Conservation (phyloP, 2,888 invertebrate genomes). For the Macrostomum cliftonense region DNA sequence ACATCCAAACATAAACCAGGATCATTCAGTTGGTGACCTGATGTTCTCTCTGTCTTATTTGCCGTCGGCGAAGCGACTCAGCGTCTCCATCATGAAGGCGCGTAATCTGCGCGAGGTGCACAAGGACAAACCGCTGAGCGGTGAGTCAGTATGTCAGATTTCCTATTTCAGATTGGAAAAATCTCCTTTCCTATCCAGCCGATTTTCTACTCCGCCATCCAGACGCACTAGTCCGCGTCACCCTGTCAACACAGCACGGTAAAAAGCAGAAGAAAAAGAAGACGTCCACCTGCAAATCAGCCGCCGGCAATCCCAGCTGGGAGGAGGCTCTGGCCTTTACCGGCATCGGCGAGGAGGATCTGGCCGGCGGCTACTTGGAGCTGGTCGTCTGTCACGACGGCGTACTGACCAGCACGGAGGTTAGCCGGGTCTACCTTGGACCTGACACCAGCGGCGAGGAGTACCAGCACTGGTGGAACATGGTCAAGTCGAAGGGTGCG, state of each 20-base stretch:
- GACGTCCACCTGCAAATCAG: constrained; percentile 56
- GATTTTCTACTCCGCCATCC: too few species aligned
- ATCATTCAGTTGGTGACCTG: constrained; percentile 44
- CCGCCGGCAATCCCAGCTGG: constrained; percentile 60
- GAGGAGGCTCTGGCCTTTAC: constrained; percentile 75
- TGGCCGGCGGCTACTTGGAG: constrained; percentile 45
- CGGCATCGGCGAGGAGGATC: constrained; percentile 38
- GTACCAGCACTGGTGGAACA: constrained; percentile 25
- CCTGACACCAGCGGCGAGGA: constrained; percentile 26
- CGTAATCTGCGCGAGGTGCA: constrained; percentile 47
- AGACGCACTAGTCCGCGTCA: constrained; percentile 73
- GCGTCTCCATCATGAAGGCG: constrained; percentile 62
- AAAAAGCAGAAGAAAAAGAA: constrained; percentile 65
- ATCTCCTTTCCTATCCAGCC: too few species aligned
- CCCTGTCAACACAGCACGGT: constrained; percentile 62
- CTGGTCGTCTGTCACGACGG: constrained; percentile 48
- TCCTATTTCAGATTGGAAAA: background rate
- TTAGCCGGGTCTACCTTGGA: constrained; percentile 44
- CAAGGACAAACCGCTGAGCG: constrained; percentile 19
- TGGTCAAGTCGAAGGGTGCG: constrained; percentile 21
- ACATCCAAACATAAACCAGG: too few species aligned
- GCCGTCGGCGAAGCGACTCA: constrained; percentile 66
- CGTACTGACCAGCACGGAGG: constrained; percentile 44
- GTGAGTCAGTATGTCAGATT: constrained; percentile 16
- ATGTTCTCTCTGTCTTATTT: constrained; percentile 65